Evolutionary conservation across 2,797 vertebrate genomes (phyloP), one percentile per base, ranked within the genome.

Genomic region (Acanthopagrus latus): DNA sequence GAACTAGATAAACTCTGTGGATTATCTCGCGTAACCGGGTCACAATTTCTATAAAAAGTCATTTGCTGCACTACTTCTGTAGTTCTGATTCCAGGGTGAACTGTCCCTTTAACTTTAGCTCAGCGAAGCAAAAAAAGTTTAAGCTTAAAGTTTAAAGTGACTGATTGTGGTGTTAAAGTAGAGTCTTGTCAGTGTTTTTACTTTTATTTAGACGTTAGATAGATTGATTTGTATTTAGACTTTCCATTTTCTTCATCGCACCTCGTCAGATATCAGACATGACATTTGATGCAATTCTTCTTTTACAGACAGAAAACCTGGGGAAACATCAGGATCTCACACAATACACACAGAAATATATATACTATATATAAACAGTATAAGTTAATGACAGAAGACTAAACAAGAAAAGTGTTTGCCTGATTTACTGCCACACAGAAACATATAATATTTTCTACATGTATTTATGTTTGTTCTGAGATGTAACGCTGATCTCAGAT

Each of bases 391-490:
- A 79, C 72, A 60, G 51, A 47, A 74, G 67, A 78, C 74, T 75
- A 54, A 48, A 65, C 43, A 50, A 25, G 7, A 11, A 17, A 51
- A 47, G 46, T 74, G 70, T 81, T 76, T 75, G 66, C 67, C 62
- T 2, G 4, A 8, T 74, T 74, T 48, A 60, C 54, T 67, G 62
- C 33, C 20, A 25, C 44, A 57, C 50, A 63, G 50, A 64, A 64
- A 75, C 51, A 44, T 71, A 11, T 54, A 41, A 62, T 43, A 18
- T 73, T 74, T 78, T 62, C 23, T 54, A 8, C 56, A 5, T 74
- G 44, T 86, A 85, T 89, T 86, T 85, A 88, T 79, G 76, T 81
- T 64, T 65, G n/a, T 4, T 60, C 12, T 56, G 41, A 56, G 11
- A 50, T 57, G 27, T 78, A 21, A 52, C 21, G 27, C 64, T 16